Conservation (phyloP, 2,113 vertebrate species). For the Gymnogyps californianus region DNA sequence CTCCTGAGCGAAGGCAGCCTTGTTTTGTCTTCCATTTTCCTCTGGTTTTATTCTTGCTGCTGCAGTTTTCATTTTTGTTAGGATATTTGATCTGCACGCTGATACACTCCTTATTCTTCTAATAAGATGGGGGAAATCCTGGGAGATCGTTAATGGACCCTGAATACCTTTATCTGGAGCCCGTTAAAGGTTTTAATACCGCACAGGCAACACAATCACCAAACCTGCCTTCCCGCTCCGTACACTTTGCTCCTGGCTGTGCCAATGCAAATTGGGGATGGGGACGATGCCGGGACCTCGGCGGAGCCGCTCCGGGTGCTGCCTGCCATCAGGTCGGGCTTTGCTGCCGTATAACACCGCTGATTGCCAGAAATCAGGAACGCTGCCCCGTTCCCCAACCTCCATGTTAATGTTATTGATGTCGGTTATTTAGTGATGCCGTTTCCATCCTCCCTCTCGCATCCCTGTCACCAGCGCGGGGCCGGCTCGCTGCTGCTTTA, state of each 20-base stretch:
- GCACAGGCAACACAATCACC: background rate
- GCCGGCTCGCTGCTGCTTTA: background rate
- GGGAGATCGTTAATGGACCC: constrained; percentile 34
- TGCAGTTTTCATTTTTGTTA: background rate
- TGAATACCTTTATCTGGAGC: constrained; percentile 32
- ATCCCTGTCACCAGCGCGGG: background rate
- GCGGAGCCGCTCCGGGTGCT: background rate
- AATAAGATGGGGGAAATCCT: constrained; percentile 40
- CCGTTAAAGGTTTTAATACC: constrained; percentile 13
- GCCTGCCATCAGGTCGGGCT: background rate
- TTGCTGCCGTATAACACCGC: fast-evolving
- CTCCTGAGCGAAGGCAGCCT: background rate
- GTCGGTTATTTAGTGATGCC: background rate
- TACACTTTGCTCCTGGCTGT: background rate
- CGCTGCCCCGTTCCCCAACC: background rate
- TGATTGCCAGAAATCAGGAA: fast-evolving
- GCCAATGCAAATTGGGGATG: background rate
- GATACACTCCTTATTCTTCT: constrained; percentile 10
- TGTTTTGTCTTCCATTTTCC: background rate
- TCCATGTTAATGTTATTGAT: fast-evolving
- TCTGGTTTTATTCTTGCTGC: background rate
- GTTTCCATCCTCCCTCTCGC: background rate
- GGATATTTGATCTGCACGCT: background rate
- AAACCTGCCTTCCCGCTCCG: background rate
- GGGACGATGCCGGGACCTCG: background rate